These are phyloP conservation scores for Candoia aspera DNA, from an alignment of 2,113 vertebrate species.

Conservation along the genomic window DNA sequence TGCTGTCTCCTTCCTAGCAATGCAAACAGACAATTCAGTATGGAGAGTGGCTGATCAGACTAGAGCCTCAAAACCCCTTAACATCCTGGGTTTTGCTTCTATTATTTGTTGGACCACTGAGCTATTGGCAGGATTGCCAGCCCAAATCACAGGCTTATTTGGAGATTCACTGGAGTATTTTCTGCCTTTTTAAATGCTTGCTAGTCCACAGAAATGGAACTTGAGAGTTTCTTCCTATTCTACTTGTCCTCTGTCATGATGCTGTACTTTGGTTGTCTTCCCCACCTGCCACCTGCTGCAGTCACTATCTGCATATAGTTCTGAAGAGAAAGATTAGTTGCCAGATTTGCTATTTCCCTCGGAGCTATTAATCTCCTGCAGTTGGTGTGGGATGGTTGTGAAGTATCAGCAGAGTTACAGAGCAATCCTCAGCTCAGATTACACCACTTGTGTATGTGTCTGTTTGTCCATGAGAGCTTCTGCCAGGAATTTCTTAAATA, in stretches of 20 bases:
- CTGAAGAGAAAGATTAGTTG: conserved; percentile 19
- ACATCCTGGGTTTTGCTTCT: neutral
- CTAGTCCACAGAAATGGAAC: neutral
- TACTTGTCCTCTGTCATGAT: neutral
- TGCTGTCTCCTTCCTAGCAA: neutral
- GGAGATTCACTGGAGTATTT: neutral
- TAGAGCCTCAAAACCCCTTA: neutral
- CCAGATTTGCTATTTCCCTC: conserved; percentile 10
- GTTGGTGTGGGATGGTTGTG: conserved; percentile 33
- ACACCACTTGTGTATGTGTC: conserved; percentile 80
- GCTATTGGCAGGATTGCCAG: neutral
- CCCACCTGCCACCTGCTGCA: neutral
- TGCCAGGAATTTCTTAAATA: conserved; percentile 85
- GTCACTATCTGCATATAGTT: neutral
- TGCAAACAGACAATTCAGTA: neutral
- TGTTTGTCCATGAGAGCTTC: conserved; percentile 69
- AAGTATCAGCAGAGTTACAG: conserved; percentile 35
- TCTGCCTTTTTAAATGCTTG: neutral
- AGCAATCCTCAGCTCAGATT: conserved; percentile 73
- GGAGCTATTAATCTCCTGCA: conserved; percentile 42
- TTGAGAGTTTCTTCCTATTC: neutral
- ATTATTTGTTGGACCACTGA: neutral
- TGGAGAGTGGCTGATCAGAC: neutral
- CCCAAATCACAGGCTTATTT: neutral
- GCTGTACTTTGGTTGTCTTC: neutral